phyloP scores from a whole-genome alignment of 2,888 invertebrate species.

The Ochlodes sylvanus region DNA sequence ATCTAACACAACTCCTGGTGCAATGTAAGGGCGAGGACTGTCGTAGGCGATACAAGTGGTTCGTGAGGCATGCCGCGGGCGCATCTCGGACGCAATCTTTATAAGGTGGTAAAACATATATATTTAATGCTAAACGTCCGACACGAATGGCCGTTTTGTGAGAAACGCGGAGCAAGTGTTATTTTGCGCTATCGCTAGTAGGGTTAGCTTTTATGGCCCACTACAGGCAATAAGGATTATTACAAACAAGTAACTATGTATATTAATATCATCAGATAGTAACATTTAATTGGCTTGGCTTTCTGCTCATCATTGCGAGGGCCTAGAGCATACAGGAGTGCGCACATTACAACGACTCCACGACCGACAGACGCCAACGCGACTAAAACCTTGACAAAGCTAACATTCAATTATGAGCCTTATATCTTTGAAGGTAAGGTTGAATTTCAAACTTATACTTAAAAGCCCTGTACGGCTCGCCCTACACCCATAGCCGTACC shows the following conservation, averaged over 20 bases:
- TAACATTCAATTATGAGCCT: no score
- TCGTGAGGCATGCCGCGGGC: slow-evolving; percentile 77
- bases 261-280: no score
- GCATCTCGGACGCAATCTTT: slow-evolving; percentile 78
- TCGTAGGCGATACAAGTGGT: slow-evolving; percentile 70
- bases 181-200: slow-evolving; percentile 48
- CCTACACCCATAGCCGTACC: no score
- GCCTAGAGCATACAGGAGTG: no score
- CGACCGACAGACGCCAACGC: no score
- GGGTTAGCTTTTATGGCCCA: slow-evolving; percentile 29
- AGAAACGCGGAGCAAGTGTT: slow-evolving; percentile 58
- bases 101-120: slow-evolving; percentile 85
- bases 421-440: no score
- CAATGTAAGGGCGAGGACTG: slow-evolving; percentile 59
- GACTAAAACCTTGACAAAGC: no score
- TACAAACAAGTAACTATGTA: neutral
- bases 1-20: slow-evolving; percentile 49
- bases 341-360: no score
- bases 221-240: neutral
- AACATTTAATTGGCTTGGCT: no score
- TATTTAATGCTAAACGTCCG: slow-evolving; percentile 81
- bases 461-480: no score
- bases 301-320: no score
- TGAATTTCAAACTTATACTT: no score
- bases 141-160: slow-evolving; percentile 64